Evolutionary conservation across 2,113 vertebrate genomes (phyloP).

Genomic region (Calyptomena viridis): DNA sequence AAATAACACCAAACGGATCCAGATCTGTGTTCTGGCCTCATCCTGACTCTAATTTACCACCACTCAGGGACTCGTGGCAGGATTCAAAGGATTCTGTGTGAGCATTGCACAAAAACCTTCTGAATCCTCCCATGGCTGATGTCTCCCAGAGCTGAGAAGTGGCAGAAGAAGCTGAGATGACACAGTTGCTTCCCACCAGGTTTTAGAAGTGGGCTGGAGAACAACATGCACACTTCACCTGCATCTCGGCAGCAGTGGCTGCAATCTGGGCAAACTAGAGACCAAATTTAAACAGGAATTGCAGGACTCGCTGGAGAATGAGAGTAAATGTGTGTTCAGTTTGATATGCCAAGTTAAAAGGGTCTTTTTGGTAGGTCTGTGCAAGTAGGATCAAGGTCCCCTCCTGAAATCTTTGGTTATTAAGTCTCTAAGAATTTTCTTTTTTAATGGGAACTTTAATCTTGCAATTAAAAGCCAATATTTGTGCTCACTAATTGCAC

Average conservation of each 20-base stretch:
- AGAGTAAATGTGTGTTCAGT: not conserved
- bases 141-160: not conserved
- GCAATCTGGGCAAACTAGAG: not conserved
- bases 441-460: not conserved
- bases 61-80: rapidly evolving
- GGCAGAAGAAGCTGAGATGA: not conserved
- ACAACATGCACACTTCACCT: not conserved
- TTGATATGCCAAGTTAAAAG: not conserved
- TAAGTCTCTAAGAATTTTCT: not conserved
- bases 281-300: not conserved
- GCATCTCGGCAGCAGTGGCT: not conserved
- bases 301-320: not conserved
- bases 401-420: not conserved
- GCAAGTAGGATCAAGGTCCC: not conserved
- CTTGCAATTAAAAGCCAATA: not conserved
- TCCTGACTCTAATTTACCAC: not conserved
- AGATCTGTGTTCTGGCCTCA: not conserved
- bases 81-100: not conserved
- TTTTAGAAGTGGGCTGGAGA: not conserved
- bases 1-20: not conserved
- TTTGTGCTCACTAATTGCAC: not conserved
- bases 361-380: not conserved
- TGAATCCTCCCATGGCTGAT: not conserved
- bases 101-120: not conserved
- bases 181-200: rapidly evolving